Percentiles rank a stretch among this genome's conserved stretches.
Evolutionary conservation across 2,113 vertebrate species (phyloP).

Genomic region (Amphiprion ocellaris): DNA sequence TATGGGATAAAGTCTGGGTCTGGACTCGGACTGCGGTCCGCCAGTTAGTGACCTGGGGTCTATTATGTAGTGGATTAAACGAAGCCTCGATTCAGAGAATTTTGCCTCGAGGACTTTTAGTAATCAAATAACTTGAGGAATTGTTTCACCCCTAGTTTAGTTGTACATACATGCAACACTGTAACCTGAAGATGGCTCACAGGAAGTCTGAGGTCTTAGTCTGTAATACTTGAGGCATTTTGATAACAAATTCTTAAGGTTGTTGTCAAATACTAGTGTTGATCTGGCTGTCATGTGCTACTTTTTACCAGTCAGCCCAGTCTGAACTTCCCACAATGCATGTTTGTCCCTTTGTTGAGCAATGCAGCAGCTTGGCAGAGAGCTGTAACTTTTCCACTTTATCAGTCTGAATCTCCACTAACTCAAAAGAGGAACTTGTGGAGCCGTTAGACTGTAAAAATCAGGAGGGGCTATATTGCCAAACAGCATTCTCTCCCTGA

Average conservation of each 20-base stretch:
- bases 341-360: constrained; percentile 47
- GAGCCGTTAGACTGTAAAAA: constrained; percentile 76
- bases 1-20: too few species aligned
- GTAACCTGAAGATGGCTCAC: too few species aligned
- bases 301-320: neutral
- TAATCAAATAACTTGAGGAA: too few species aligned
- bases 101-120: too few species aligned
- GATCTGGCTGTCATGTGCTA: neutral
- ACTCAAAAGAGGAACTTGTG: constrained; percentile 73
- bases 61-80: too few species aligned
- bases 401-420: constrained; percentile 4
- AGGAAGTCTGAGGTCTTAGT: neutral
- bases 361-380: constrained; percentile 32
- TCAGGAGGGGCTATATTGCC: constrained; percentile 40
- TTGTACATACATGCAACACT: too few species aligned
- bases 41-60: too few species aligned
- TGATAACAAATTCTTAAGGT: neutral
- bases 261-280: neutral
- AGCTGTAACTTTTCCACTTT: constrained; percentile 7
- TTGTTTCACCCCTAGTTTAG: too few species aligned
- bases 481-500: constrained; percentile 46
- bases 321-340: neutral
- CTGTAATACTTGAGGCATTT: neutral
- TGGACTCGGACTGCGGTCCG: too few species aligned
- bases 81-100: too few species aligned